Evolutionary conservation across 1,140 invertebrate species (phyloP).

Genomic region (Bombyx mandarina): DNA sequence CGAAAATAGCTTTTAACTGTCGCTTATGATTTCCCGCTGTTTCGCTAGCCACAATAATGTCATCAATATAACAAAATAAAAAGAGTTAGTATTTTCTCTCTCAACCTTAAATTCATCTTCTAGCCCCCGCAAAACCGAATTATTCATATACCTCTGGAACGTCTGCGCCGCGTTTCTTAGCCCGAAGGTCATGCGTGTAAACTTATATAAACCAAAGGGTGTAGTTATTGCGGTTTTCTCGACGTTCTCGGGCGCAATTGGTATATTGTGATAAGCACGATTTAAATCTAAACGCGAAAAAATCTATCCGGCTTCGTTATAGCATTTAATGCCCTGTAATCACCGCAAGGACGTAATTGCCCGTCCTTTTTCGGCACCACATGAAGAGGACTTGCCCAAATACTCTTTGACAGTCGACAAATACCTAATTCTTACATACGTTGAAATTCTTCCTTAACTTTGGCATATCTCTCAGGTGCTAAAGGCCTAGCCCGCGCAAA

Average conservation of each 20-base stretch:
- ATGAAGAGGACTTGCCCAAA: slow-evolving; percentile 9
- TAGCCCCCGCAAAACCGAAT: slow-evolving; percentile 4
- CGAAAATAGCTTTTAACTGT: slow-evolving; percentile 6
- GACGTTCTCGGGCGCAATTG: slow-evolving; percentile 1
- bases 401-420: slow-evolving; percentile 10
- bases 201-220: slow-evolving; percentile 7
- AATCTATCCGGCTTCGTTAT: slow-evolving; percentile 11
- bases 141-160: slow-evolving; percentile 11
- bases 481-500: slow-evolving; percentile 11
- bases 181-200: slow-evolving; percentile 7
- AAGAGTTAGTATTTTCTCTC: too few relatives aligned
- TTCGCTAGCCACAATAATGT: slow-evolving; percentile 7
- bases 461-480: neutral
- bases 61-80: slow-evolving; percentile 18
- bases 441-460: slow-evolving; percentile 2
- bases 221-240: slow-evolving; percentile 10
- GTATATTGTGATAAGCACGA: slow-evolving; percentile 7
- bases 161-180: slow-evolving; percentile 11
- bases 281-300: slow-evolving; percentile 8
- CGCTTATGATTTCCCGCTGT: neutral
- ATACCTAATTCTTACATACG: slow-evolving; percentile 4
- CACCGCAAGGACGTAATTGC: slow-evolving; percentile 7
- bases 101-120: too few relatives aligned
- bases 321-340: slow-evolving; percentile 9
- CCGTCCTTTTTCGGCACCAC: slow-evolving; percentile 10